Evolutionary conservation across 64 coral and sea anemone genomes (phyloP), one percentile per base, ranked within the genome.

Genomic region (Astreopora myriophthalma): DNA sequence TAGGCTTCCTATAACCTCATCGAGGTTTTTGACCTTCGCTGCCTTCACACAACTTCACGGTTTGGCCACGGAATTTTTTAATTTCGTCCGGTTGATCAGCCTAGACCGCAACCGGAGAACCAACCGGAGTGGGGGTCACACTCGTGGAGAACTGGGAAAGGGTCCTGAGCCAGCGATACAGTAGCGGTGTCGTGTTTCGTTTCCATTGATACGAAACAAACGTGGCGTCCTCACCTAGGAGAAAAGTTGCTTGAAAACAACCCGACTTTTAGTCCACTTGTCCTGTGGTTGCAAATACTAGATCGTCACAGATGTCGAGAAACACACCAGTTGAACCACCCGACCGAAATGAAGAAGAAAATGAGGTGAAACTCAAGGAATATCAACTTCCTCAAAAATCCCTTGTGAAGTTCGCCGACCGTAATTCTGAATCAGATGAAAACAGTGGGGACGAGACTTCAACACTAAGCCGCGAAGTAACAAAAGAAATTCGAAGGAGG

Each of bases 401-500:
- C 2, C 30, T 83, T 64, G 52, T 83, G 28, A 37, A 37, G 22
- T 83, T 83, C 11, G 55, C 35, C 16, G 79, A 38, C 10, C 51
- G n/a, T 26, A 16, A 3, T 36, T 63, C 79, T 8, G 79, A 83
- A 19, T 83, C 79, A 19, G 79, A 83, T 55, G 79, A 63, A 17
- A 83, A 83, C 55, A 83, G 57, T 33, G 79, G 79, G 11, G 49
- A 83, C 10, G 79, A 83, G 12, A 5, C 79, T 37, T 36, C 79
- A 36, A 28, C 2, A 64, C 78, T 94, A 48, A 93, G 79, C 19
- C 65, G 46, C 39, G 89, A 96, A 69, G 86, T 96, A 42, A 88
- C 88, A 48, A 80, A 73, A 65, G 95, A 96, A 83, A 93, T 87
- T 48, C 89, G 71, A 40, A 63, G 48, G 33, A 89, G 95, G 73